Percentiles rank a stretch among this genome's conserved stretches.
These are phyloP conservation scores for Piscicola geometra DNA, from an alignment of 2,888 invertebrate genomes.

Conservation along the genomic window DNA sequence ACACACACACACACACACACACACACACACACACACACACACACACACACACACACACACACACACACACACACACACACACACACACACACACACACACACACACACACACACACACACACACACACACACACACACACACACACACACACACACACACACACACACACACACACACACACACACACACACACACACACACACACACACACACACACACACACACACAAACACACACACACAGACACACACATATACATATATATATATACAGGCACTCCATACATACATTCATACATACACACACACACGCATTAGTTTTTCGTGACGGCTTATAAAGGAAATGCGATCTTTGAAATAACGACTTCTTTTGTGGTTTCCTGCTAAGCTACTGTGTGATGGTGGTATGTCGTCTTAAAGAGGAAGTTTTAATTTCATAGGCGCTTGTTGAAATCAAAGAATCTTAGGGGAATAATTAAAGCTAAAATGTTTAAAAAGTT, in stretches of 20 bases:
- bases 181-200: slow-evolving; percentile 23
- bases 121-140: slow-evolving; percentile 13
- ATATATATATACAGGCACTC: slow-evolving; percentile 10
- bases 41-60: slow-evolving; percentile 11
- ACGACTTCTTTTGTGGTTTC: too few relatives aligned
- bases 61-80: slow-evolving; percentile 8
- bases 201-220: slow-evolving; percentile 26
- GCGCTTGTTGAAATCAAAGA: too few relatives aligned
- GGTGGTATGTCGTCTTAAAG: too few relatives aligned
- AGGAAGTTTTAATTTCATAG: too few relatives aligned
- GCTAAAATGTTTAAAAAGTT: too few relatives aligned
- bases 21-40: background rate
- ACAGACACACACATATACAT: slow-evolving; percentile 1
- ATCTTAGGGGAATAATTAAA: too few relatives aligned
- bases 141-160: slow-evolving; percentile 21
- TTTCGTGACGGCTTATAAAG: too few relatives aligned
- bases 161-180: slow-evolving; percentile 23
- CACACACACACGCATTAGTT: slow-evolving; percentile 13
- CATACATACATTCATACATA: slow-evolving; percentile 2
- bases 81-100: slow-evolving; percentile 14
- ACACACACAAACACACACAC: slow-evolving; percentile 7
- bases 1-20: too few relatives aligned
- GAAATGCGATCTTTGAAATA: too few relatives aligned
- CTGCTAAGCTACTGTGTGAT: too few relatives aligned
- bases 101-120: slow-evolving; percentile 14